Conservation (phyloP, 2,888 invertebrate species). For the Ptychoptera contaminata region DNA sequence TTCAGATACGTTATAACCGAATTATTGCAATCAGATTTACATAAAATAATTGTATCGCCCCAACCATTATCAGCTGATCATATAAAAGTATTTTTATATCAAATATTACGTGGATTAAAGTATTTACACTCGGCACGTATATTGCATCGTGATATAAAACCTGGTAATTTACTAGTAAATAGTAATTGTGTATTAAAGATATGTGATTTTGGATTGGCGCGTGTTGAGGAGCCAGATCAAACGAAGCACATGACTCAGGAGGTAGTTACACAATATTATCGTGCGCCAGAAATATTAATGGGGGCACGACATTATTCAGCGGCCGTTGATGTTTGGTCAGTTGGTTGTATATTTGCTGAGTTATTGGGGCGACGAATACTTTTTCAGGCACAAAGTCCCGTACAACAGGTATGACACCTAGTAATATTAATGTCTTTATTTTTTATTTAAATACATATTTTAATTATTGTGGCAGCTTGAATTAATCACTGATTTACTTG, state of each 20-base stretch:
- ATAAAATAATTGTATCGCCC: conserved; percentile 99
- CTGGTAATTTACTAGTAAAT: conserved; percentile 96
- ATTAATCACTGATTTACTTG: conserved; percentile 90
- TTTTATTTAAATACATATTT: background rate
- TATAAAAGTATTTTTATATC: conserved; percentile 99
- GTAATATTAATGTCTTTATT: background rate
- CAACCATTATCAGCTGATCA: conserved; percentile 98
- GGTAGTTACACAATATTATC: conserved; percentile 98
- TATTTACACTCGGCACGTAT: conserved; percentile 98
- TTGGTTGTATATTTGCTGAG: conserved; percentile 98
- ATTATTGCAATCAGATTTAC: conserved; percentile 97
- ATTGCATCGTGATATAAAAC: conserved; percentile 97
- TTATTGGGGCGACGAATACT: conserved; percentile 87
- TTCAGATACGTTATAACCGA: conserved; percentile 97
- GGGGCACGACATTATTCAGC: conserved; percentile 94
- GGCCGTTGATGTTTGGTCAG: conserved; percentile 98
- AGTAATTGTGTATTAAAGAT: conserved; percentile 99
- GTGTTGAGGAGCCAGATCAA: conserved; percentile 91
- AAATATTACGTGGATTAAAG: conserved; percentile 97
- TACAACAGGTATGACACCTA: conserved; percentile 70
- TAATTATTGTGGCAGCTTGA: conserved; percentile 57
- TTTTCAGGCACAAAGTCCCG: conserved; percentile 96
- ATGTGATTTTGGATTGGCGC: conserved; percentile 97
- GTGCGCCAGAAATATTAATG: conserved; percentile 98
- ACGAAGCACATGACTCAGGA: conserved; percentile 97